Evolutionary conservation across 1,140 invertebrate genomes (phyloP).

Genomic region (Drosophila nasuta): DNA sequence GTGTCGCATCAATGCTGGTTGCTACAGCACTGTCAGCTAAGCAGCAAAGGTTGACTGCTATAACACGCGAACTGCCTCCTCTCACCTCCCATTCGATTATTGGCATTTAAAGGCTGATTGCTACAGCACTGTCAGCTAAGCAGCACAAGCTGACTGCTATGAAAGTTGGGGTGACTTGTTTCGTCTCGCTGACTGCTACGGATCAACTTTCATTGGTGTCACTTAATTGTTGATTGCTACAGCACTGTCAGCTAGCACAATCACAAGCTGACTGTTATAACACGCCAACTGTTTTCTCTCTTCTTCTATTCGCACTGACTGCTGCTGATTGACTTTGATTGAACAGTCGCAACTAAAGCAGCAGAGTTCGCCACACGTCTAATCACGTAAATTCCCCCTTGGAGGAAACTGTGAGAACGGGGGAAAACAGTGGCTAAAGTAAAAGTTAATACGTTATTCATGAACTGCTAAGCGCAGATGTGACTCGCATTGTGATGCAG

Average conservation of each 20-base stretch:
- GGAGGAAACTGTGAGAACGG: not conserved
- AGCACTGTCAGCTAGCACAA: too few species aligned
- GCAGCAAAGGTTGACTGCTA: too few species aligned
- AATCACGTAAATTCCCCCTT: conserved; percentile 34
- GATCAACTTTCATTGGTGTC: conserved; percentile 50
- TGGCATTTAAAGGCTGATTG: too few species aligned
- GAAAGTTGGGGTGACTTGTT: not conserved
- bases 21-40: too few species aligned
- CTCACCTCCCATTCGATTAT: too few species aligned
- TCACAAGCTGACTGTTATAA: conserved; percentile 15
- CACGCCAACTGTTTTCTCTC: not conserved
- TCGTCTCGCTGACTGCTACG: conserved; percentile 4
- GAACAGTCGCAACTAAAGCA: conserved; percentile 29
- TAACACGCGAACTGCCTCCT: too few species aligned
- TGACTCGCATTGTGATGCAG: conserved; percentile 78
- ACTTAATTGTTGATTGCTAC: too few species aligned
- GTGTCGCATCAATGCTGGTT: too few species aligned
- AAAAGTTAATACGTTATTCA: conserved; percentile 84
- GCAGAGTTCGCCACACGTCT: not conserved
- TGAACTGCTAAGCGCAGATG: conserved; percentile 83
- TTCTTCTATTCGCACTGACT: conserved; percentile 6
- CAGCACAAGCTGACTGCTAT: conserved; percentile 10
- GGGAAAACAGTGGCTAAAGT: conserved; percentile 52
- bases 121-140: too few species aligned
- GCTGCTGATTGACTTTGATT: conserved; percentile 53